These are phyloP conservation scores for Portunus trituberculatus DNA, from an alignment of 1,140 invertebrate genomes.

Conservation along the genomic window DNA sequence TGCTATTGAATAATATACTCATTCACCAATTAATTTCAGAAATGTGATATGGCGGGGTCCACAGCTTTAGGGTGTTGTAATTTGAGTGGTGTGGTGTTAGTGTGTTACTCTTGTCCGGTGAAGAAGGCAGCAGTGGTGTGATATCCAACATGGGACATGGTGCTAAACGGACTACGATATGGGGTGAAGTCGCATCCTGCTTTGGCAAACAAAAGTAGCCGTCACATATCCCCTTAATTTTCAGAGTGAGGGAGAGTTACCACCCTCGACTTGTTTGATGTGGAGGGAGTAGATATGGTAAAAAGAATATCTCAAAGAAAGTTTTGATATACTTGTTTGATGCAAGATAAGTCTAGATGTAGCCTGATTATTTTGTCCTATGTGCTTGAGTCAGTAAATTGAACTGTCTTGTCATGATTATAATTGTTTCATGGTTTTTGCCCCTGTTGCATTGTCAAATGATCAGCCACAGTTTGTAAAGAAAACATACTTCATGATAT, in stretches of 20 bases:
- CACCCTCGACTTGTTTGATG: background rate
- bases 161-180: slow-evolving; percentile 38
- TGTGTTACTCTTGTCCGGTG: slow-evolving; percentile 67
- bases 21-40: slow-evolving; percentile 69
- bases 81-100: slow-evolving; percentile 69
- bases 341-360: slow-evolving; percentile 14
- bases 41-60: slow-evolving; percentile 66
- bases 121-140: slow-evolving; percentile 44
- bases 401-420: background rate
- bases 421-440: slow-evolving; percentile 12
- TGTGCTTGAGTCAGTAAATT: background rate
- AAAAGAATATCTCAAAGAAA: background rate
- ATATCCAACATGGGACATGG: slow-evolving; percentile 51
- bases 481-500: background rate
- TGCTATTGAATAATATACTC: slow-evolving; percentile 54
- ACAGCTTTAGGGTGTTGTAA: slow-evolving; percentile 66
- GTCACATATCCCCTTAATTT: slow-evolving; percentile 12
- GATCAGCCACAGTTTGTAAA: background rate
- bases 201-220: slow-evolving; percentile 21
- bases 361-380: background rate
- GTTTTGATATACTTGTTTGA: slow-evolving; percentile 13
- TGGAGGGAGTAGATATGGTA: slow-evolving; percentile 20
- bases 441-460: background rate
- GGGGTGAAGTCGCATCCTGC: slow-evolving; percentile 28
- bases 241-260: slow-evolving; percentile 10